A percentile compares a stretch with the other conserved stretches of the same genome.
phyloP scores from a whole-genome alignment of 2,797 vertebrate genomes.

The Chloroceryle inda region DNA sequence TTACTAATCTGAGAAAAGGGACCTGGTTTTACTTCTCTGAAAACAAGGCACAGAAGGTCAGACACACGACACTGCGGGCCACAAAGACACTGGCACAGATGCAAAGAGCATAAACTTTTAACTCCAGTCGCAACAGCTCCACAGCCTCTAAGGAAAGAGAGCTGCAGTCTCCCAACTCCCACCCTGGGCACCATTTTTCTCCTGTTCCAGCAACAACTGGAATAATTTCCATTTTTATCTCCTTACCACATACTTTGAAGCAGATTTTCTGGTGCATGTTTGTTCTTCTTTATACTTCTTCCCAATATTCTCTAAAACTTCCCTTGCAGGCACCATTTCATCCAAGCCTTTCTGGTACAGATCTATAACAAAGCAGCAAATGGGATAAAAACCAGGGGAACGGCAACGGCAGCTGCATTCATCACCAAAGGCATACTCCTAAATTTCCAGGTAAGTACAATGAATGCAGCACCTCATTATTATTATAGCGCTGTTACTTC shows the following conservation, averaged over 20 bases:
- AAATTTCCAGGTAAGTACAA: not conserved
- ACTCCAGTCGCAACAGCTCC: not conserved
- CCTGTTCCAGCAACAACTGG: not conserved
- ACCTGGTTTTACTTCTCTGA: not conserved
- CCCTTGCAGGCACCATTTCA: not conserved
- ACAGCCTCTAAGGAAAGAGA: not conserved
- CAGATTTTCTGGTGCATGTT: not conserved
- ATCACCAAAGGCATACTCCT: not conserved
- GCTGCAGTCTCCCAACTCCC: not conserved
- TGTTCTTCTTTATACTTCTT: not conserved
- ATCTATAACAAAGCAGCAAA: not conserved
- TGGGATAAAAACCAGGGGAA: not conserved
- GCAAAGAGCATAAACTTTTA: not conserved
- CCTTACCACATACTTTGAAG: not conserved
- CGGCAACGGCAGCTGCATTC: not conserved
- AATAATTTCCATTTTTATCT: not conserved
- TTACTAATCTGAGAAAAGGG: not conserved
- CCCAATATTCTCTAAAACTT: not conserved
- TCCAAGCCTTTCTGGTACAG: not conserved
- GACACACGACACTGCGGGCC: rapidly evolving
- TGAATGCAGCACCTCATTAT: not conserved
- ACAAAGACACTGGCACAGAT: rapidly evolving
- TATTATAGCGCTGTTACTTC: not conserved
- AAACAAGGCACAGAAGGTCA: not conserved
- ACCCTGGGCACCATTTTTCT: not conserved